Conservation (phyloP, 2,888 invertebrate species). For the Allophyes oxyacanthae region DNA sequence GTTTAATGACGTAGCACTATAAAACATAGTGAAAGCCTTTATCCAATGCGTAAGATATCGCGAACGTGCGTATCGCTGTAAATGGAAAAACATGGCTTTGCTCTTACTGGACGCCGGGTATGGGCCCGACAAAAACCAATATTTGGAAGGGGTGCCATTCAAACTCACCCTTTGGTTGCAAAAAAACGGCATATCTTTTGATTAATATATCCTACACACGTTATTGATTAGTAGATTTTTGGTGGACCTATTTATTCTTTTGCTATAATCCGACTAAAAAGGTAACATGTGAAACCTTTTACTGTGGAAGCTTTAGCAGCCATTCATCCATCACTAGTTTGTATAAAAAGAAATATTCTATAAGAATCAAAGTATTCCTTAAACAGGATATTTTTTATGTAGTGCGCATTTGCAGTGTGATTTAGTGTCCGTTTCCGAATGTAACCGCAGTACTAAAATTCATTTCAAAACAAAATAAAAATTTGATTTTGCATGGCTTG, state of each 20-base stretch:
- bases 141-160: constrained; percentile 86
- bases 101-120: constrained; percentile 84
- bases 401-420: no score
- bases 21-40: constrained; percentile 80
- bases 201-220: constrained; percentile 76
- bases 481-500: no score
- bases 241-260: constrained; percentile 43
- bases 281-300: constrained; percentile 52
- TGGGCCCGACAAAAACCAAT: constrained; percentile 84
- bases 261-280: constrained; percentile 30
- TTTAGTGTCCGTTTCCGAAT: no score
- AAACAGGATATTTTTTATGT: no score
- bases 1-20: constrained; percentile 86
- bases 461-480: no score
- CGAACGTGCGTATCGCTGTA: constrained; percentile 77
- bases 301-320: constrained; percentile 24
- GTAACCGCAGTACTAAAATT: no score
- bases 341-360: neutral
- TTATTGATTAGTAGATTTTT: constrained; percentile 62
- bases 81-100: constrained; percentile 87
- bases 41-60: constrained; percentile 77
- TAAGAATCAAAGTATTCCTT: neutral
- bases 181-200: constrained; percentile 85
- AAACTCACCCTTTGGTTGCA: constrained; percentile 83
- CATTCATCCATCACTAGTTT: constrained; percentile 22